Conservation (phyloP, 2,113 vertebrate species). For the Lamprotornis superbus region DNA sequence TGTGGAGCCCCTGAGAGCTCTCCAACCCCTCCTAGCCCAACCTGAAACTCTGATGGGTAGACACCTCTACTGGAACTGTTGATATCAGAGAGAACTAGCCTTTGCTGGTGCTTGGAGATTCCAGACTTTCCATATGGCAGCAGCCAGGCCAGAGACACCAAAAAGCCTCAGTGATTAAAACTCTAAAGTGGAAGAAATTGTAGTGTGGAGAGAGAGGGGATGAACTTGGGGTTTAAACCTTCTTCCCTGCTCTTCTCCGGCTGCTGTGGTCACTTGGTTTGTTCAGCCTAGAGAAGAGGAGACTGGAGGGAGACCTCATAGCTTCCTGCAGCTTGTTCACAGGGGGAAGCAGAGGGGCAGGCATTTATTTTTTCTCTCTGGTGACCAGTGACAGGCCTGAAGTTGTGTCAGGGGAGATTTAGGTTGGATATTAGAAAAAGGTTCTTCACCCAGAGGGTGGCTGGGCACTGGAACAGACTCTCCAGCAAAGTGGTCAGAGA, state of each 20-base stretch:
- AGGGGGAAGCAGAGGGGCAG: not conserved
- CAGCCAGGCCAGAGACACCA: not conserved
- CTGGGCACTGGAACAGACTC: not conserved
- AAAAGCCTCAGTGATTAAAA: not conserved
- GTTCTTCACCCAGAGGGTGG: not conserved
- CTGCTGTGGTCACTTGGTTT: not conserved
- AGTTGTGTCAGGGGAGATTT: not conserved
- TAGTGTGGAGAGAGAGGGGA: not conserved
- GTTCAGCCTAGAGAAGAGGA: not conserved
- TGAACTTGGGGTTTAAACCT: not conserved
- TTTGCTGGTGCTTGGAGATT: not conserved
- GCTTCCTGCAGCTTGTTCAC: not conserved
- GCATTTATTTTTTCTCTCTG: not conserved
- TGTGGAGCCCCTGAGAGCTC: not conserved
- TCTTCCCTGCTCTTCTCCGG: not conserved
- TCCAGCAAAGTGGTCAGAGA: not conserved
- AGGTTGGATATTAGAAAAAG: not conserved
- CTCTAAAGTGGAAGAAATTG: not conserved
- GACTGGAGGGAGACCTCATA: not conserved
- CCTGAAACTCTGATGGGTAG: not conserved
- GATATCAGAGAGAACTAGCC: not conserved
- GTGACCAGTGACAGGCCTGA: not conserved
- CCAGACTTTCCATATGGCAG: not conserved
- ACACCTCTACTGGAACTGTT: not conserved
- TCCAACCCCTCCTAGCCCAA: not conserved